Evolutionary conservation across 2,797 vertebrate species (phyloP), one percentile per base, ranked within the genome.

Genomic region (Tolypeutes matacus): DNA sequence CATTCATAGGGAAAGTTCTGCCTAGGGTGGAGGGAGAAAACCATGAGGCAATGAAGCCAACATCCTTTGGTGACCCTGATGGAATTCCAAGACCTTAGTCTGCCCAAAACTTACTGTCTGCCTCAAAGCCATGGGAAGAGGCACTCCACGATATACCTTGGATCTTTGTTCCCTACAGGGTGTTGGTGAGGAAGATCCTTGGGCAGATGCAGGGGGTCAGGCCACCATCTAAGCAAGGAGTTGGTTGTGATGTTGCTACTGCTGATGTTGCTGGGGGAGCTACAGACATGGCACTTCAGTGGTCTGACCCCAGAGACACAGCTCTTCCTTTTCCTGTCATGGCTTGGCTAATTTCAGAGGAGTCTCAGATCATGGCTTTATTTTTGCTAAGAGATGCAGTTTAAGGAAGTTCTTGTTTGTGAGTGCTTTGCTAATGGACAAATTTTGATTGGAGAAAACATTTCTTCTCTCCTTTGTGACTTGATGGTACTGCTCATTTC

Each of bases 381-480:
- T 92, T 96, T 96, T 84, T 91, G 39, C 10, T 39, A 89, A 80
- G 51, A 95, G 91, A 78, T 85, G 1, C n/a, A 81, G 39, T 84
- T 95, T 86, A 84, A 86, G 62, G 70, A 91, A 67, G 18, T 94
- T 93, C 20, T 92, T 88, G 7, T 88, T 87, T 93, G 14, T 88
- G 78, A 65, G 65, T 53, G 31, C 36, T 94, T 95, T 86, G 51
- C 51, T 88, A 78, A 90, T 27, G 17, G 80, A 60, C 56, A 62
- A 56, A 27, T 69, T 85, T 34, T 70, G 46, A 62, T 85, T n/a
- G 46, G 88, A 67, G 83, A 67, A 88, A 73, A 53, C 10, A 58
- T 96, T 31, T 84, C 29, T 77, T 88, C 8, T 87, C 53, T 95
- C 62, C 42, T n/a, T 23, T 70, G 20, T 75, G 65, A 87, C 36